These are phyloP conservation scores for Drosophila seguyi DNA, from an alignment of 1,140 invertebrate genomes.

Conservation along the genomic window DNA sequence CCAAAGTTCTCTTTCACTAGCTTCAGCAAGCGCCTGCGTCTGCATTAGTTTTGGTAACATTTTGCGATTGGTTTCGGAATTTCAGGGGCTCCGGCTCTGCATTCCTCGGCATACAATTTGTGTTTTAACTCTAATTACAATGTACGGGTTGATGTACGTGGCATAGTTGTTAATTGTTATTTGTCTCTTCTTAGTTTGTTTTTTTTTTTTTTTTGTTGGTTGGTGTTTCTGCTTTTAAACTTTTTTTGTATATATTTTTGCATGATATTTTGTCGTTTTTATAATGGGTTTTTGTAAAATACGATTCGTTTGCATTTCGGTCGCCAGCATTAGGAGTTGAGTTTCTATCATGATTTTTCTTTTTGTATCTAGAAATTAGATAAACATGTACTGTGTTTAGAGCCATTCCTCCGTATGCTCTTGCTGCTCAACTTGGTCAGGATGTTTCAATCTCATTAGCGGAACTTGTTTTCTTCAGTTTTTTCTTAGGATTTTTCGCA, in stretches of 20 bases:
- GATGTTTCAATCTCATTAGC: conserved; percentile 37
- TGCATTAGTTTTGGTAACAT: conserved; percentile 47
- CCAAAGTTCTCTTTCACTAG: conserved; percentile 53
- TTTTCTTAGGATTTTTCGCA: conserved; percentile 46
- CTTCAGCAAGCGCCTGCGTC: conserved; percentile 62
- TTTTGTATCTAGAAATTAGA: conserved; percentile 31
- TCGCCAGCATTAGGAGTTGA: conserved; percentile 54
- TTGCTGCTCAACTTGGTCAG: conserved; percentile 35
- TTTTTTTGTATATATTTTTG: conserved; percentile 42
- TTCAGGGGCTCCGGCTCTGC: conserved; percentile 24
- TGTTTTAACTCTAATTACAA: conserved; percentile 42
- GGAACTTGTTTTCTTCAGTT: conserved; percentile 43
- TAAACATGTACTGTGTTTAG: conserved; percentile 21
- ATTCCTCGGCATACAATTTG: conserved; percentile 32
- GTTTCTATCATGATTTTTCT: conserved; percentile 23
- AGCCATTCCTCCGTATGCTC: conserved; percentile 36
- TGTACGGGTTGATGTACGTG: conserved; percentile 49
- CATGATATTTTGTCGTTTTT: conserved; percentile 35
- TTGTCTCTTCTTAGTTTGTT: conserved; percentile 36
- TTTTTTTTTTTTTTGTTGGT: conserved; percentile 21
- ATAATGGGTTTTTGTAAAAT: conserved; percentile 38
- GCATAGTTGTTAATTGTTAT: conserved; percentile 55
- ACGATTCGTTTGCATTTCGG: conserved; percentile 76
- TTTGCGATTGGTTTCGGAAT: conserved; percentile 15
- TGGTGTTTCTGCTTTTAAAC: conserved; percentile 26